Evolutionary conservation across 2,113 vertebrate genomes (phyloP), one percentile per base, ranked within the genome.

Genomic region (Riparia riparia): DNA sequence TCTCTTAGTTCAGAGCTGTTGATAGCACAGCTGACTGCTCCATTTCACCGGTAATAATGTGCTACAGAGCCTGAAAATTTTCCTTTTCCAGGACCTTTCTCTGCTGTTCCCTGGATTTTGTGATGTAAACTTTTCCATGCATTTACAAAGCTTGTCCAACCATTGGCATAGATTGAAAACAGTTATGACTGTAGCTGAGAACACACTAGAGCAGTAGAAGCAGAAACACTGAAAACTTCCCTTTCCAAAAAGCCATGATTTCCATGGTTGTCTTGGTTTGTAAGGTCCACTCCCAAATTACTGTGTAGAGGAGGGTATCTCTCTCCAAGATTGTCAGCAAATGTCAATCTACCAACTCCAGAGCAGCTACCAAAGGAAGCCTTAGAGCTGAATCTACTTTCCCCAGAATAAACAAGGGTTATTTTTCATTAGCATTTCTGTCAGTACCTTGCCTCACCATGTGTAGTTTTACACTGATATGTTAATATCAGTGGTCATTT

Each of bases 391-490:
- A 71, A 86, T 86, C 53, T 70, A 68, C 31, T 56, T 64, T 81
- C 21, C 41, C 19, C 16, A 51, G 45, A 82, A 89, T 3, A 71
- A 45, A 76, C 20, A 34, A 56, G 32, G 11, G 8, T 39, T 86
- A 6, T 13, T 89, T 91, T 71, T 49, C 16, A 45, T 56, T 6
- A 74, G 41, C 41, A 14, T 74, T 86, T 90, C 50, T 81, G 31
- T 31, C 51, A 71, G 44, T 47, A 54, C 14, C 26, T 80, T 3
- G 0, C 56, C 28, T 86, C 42, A 44, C 26, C 0, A 0, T n/a
- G 44, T 9, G 24, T 21, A 53, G 31, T 26, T 25, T 83, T 66
- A 69, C 20, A 21, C 14, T 39, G 34, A 16, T 37, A 21, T 3
- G 17, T 68, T 56, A 49, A 6, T 17, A 56, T 22, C 37, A 37